phyloP scores from a whole-genome alignment of 2,888 invertebrate species.

The Hoplodrina blanda region DNA sequence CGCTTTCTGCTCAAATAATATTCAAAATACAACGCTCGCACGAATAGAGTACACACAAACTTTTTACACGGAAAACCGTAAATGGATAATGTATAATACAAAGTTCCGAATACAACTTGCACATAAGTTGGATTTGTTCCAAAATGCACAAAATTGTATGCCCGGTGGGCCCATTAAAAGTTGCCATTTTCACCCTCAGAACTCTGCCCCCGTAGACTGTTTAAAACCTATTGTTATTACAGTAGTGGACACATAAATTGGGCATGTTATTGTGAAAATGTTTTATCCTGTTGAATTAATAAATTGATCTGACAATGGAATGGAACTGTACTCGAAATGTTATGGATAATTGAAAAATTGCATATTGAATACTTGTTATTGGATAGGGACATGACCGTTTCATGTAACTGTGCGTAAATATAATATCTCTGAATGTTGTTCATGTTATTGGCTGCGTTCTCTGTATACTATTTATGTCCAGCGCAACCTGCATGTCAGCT shows the following conservation, averaged over 20 bases:
- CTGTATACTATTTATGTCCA: too few relatives aligned
- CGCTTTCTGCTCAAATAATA: not conserved
- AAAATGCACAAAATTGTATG: conserved; percentile 71
- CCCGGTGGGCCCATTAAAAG: conserved; percentile 84
- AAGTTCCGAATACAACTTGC: conserved; percentile 55
- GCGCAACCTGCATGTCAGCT: too few relatives aligned
- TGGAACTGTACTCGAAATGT: conserved; percentile 39
- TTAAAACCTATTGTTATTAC: conserved; percentile 75
- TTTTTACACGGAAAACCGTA: conserved; percentile 34
- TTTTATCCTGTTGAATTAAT: conserved; percentile 62
- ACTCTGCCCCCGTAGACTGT: conserved; percentile 65
- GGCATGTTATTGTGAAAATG: conserved; percentile 64
- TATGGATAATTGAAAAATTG: conserved; percentile 46
- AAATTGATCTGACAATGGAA: conserved; percentile 67
- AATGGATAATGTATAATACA: conserved; percentile 51
- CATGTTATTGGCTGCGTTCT: not conserved
- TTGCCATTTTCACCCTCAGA: conserved; percentile 74
- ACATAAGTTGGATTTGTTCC: conserved; percentile 74
- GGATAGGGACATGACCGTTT: conserved; percentile 10
- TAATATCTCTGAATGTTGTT: conserved; percentile 18
- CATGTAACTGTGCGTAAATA: conserved; percentile 8
- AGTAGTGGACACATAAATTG: conserved; percentile 72
- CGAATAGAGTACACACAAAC: conserved; percentile 9
- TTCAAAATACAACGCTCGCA: conserved; percentile 21
- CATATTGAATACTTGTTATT: conserved; percentile 24